Evolutionary conservation across 2,797 vertebrate species (phyloP).

Genomic region (Poecilia gillii): DNA sequence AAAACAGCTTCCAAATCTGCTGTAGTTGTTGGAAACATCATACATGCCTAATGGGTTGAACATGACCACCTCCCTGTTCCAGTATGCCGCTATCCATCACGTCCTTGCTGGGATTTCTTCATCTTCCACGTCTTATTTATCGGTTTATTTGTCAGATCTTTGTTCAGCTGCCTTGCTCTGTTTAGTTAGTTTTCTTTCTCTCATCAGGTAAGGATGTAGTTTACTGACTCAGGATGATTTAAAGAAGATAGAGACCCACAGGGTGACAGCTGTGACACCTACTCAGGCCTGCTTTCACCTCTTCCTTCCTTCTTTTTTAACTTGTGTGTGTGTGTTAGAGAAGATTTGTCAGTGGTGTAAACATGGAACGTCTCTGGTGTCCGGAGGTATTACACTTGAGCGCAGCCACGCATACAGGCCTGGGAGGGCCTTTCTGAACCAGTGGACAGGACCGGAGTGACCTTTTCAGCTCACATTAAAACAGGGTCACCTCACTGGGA

Average conservation of each 20-base stretch:
- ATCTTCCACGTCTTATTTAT: neutral
- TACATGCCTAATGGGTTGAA: conserved; percentile 40
- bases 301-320: conserved; percentile 3
- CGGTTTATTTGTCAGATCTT: conserved; percentile 45
- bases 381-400: conserved; percentile 76
- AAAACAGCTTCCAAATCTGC: conserved; percentile 34
- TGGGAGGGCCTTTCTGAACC: conserved; percentile 73
- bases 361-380: conserved; percentile 73
- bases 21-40: conserved; percentile 40
- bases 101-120: conserved; percentile 27
- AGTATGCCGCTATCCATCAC: conserved; percentile 46
- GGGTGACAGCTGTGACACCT: conserved; percentile 57
- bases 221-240: conserved; percentile 59
- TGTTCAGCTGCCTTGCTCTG: conserved; percentile 39
- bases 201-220: conserved; percentile 55
- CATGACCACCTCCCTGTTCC: conserved; percentile 37
- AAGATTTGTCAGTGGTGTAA: conserved; percentile 65
- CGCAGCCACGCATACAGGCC: conserved; percentile 70
- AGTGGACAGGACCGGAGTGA: conserved; percentile 64
- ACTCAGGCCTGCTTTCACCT: conserved; percentile 59
- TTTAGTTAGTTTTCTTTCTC: conserved; percentile 41
- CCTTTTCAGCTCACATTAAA: conserved; percentile 78
- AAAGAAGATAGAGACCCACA: conserved; percentile 60
- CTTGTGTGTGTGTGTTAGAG: conserved; percentile 24
- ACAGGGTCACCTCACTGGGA: conserved; percentile 70